Percentiles rank a stretch among this genome's conserved stretches.
Conservation (phyloP, 2,888 invertebrate species). For the Sinodicranocentrus sp. region DNA sequence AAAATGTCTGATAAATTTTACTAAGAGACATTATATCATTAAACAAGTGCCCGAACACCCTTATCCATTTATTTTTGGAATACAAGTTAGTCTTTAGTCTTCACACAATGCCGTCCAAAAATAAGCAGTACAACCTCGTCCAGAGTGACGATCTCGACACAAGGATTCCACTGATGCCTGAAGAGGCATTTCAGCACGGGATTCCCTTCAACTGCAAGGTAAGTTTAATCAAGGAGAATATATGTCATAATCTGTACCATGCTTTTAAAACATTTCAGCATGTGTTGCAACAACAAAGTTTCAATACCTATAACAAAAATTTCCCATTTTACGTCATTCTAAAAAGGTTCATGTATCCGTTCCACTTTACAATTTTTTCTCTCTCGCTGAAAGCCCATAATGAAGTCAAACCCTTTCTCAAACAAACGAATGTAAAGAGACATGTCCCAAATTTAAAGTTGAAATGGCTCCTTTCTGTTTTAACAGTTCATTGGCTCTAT, state of each 20-base stretch:
- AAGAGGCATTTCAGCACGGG: conserved; percentile 98
- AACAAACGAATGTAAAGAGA: conserved; percentile 3
- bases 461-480: background rate
- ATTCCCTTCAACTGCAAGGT: conserved; percentile 99
- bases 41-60: no score
- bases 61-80: no score
- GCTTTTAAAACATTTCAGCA: no score
- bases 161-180: conserved; percentile 96
- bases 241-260: background rate
- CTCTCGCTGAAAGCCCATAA: conserved; percentile 7
- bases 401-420: background rate
- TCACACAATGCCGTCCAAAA: conserved; percentile 86
- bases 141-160: conserved; percentile 97
- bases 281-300: no score
- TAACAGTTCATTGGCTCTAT: conserved; percentile 96
- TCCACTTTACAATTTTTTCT: conserved; percentile 42
- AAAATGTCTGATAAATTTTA: no score
- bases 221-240: conserved; percentile 76
- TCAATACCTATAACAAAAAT: conserved; percentile 33
- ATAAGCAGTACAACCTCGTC: conserved; percentile 94
- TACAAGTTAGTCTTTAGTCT: no score
- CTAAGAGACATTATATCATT: no score
- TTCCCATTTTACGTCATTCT: conserved; percentile 44
- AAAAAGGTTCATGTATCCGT: conserved; percentile 37
- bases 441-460: background rate